Percentiles rank a stretch among this genome's conserved stretches.
phyloP scores from a whole-genome alignment of 2,888 invertebrate genomes.

The Drosophila sordidula region DNA sequence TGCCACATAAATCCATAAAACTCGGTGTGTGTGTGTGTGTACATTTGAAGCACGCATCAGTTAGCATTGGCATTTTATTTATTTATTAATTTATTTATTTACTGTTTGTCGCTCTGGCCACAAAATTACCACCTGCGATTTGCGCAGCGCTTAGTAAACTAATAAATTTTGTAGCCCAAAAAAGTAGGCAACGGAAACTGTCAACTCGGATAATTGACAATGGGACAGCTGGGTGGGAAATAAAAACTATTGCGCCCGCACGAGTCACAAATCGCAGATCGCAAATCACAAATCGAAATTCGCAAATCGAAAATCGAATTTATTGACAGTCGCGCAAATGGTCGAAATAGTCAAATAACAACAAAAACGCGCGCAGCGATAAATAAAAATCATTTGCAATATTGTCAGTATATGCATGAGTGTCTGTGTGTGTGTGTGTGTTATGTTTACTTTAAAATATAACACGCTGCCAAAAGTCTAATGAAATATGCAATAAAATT shows the following conservation, averaged over 20 bases:
- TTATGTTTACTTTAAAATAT: conserved; percentile 61
- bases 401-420: conserved; percentile 53
- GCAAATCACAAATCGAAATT: conserved; percentile 49
- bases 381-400: conserved; percentile 70
- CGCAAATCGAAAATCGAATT: conserved; percentile 76
- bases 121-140: conserved; percentile 75
- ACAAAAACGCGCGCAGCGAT: conserved; percentile 15
- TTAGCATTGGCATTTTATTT: conserved; percentile 22
- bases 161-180: conserved; percentile 58
- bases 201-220: conserved; percentile 21
- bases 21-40: not conserved
- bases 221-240: not conserved
- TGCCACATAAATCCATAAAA: conserved; percentile 4
- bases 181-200: conserved; percentile 33
- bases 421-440: conserved; percentile 9
- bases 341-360: conserved; percentile 60
- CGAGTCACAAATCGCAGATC: conserved; percentile 48
- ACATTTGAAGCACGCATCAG: conserved; percentile 21
- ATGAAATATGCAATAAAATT: conserved; percentile 82
- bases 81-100: conserved; percentile 63
- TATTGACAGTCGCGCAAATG: conserved; percentile 75
- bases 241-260: conserved; percentile 55
- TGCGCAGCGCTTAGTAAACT: conserved; percentile 46
- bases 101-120: conserved; percentile 66
- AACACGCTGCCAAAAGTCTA: conserved; percentile 70